Evolutionary conservation across 1,140 invertebrate species (phyloP), one percentile per base, ranked within the genome.

Genomic region (Cydia splendana): DNA sequence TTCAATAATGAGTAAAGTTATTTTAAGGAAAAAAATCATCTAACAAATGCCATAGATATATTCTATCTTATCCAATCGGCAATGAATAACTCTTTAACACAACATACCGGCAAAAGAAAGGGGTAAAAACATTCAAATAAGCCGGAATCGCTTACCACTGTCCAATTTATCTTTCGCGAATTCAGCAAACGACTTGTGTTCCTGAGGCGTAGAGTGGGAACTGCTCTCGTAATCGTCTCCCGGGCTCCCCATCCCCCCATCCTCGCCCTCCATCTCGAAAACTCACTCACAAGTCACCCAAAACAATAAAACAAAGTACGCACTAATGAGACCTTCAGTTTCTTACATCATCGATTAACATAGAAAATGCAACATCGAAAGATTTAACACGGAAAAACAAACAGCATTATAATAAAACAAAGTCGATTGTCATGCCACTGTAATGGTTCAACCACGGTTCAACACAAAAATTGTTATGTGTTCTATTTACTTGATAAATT

Each of bases 281-380:
- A 79, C 71, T 76, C 75, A 67, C 74, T 62, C 71, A 48, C 45
- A 79, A 79, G 78, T 73, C 75, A 57, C 76, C 78, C 80, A 65
- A 78, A 84, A 79, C 75, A 80, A 80, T 73, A 79, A 71, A 79
- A 80, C 69, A 67, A 76, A 62, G 78, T 77, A 77, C 79, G 75
- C 80, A 83, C 75, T 78, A 77, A 81, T 62, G 57, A 85, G 84
- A 81, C 84, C 84, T 90, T 87, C 83, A 84, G 78, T 81, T 83
- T 83, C 91, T 93, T 93, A 93, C 91, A 93, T 93, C 91, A 93
- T 91, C 91, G 85, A 88, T 86, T 79, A 87, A 84, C 85, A 87
- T 91, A 90, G 79, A 77, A 65, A 45, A 75, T 62, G 57, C 65
- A 77, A 76, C 75, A 80, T 69, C 74, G 65, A 76, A 76, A 15